Conservation (phyloP, 2,888 invertebrate species). For the Stenurella melanura region DNA sequence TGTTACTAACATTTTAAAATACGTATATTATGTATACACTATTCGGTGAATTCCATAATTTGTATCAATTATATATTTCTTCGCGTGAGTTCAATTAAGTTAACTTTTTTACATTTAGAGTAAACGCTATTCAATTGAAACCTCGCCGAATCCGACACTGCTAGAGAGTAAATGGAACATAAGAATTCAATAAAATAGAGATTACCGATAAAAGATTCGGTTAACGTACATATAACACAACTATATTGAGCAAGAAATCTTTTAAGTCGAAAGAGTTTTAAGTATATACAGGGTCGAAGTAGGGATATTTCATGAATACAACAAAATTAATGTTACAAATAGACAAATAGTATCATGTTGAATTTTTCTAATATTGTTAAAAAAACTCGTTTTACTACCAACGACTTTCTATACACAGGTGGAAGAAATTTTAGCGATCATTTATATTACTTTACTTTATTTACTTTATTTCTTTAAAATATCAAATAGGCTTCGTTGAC, state of each 20-base stretch:
- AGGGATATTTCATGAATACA: neutral
- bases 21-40: no score
- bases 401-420: no score
- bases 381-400: no score
- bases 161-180: conserved; percentile 1
- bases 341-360: no score
- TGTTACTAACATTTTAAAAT: no score
- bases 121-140: neutral
- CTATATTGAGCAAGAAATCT: conserved; percentile 62
- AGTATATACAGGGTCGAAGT: conserved; percentile 18
- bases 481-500: neutral
- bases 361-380: no score
- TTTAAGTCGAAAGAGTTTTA: conserved; percentile 43
- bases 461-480: neutral
- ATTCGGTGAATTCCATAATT: no score
- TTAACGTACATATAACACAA: conserved; percentile 43
- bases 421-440: neutral
- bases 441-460: no score
- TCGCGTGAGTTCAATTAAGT: no score
- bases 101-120: no score
- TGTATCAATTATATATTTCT: no score
- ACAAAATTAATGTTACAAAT: no score
- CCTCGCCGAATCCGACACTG: neutral
- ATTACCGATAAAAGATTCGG: neutral
- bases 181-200: neutral